Evolutionary conservation across 1,140 invertebrate genomes (phyloP), one percentile per base, ranked within the genome.

Genomic region (Ctenoplectra terminalis): DNA sequence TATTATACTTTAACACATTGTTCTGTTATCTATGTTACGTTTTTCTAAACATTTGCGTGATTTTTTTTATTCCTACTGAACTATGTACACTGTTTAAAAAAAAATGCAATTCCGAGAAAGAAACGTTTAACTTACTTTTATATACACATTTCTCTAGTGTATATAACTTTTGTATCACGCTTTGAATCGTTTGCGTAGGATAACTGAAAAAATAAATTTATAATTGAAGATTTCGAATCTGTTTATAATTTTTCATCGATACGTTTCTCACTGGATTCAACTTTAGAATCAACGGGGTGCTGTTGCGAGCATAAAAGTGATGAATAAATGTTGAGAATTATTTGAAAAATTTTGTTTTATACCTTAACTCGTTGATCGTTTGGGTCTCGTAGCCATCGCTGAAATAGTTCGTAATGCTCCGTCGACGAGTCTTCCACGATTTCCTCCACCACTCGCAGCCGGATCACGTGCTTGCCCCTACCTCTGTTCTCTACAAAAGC

Each of bases 381-480:
- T 34, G 11, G 5, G 26, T 40, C 20, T 79, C 34, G 23, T 63
- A 61, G 43, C 69, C 56, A 79, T 79, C 69, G 46, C 69, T 79
- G 48, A 48, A 73, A 71, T 52, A 40, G 46, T 79, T 79, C 76
- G 43, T 72, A 70, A 70, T 61, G 69, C 43, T 77, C 66, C 43
- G 31, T 73, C 26, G 17, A 54, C 72, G 54, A 67, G 82, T 43
- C 52, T 86, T 87, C 82, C 78, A 76, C 67, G 75, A 87, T 81
- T 81, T 81, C 43, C 82, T 81, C 78, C 84, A 83, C 86, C 73
- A 63, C 60, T 52, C 26, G 43, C 20, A 0, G 6, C 11, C 50
- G 43, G 74, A 67, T 81, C 76, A 70, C 73, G 56, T 71, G 67
- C 52, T 64, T 34, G 31, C 77, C 73, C 76, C 82, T 67, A 61